Conservation (phyloP, 2,113 vertebrate genomes). For the Xiphias gladius region DNA sequence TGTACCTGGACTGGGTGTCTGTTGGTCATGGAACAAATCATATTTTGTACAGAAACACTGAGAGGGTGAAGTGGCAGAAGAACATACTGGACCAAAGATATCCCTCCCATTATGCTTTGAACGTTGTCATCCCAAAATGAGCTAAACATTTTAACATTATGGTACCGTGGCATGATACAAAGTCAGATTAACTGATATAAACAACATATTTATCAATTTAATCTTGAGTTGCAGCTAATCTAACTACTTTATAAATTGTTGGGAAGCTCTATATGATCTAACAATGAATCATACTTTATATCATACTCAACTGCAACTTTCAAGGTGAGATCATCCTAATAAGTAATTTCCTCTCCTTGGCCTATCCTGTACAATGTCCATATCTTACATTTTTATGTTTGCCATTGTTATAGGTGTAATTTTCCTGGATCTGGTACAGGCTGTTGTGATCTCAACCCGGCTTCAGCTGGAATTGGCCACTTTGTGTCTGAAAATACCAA, state of each 20-base stretch:
- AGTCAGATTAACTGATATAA: background rate
- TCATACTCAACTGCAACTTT: background rate
- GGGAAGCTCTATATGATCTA: background rate
- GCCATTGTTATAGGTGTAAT: constrained; percentile 53
- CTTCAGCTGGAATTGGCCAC: constrained; percentile 38
- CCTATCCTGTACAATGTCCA: constrained; percentile 23
- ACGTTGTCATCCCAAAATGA: too few species aligned
- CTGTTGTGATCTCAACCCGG: constrained; percentile 48
- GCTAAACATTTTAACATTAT: background rate
- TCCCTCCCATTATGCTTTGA: background rate
- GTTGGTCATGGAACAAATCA: constrained; percentile 10
- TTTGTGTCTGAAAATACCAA: constrained; percentile 58
- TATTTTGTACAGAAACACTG: background rate
- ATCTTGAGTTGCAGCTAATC: background rate
- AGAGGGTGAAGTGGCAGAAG: background rate
- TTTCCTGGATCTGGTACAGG: constrained; percentile 47
- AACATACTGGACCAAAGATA: background rate
- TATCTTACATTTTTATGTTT: constrained; percentile 63
- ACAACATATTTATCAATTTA: background rate
- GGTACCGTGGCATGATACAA: background rate
- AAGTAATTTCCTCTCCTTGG: constrained; percentile 48
- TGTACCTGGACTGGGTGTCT: constrained; percentile 32
- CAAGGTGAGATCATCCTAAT: constrained; percentile 37
- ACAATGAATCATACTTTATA: too few species aligned
- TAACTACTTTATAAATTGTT: too few species aligned